phyloP scores from a whole-genome alignment of 2,113 vertebrate genomes.

The Arvicanthis niloticus region DNA sequence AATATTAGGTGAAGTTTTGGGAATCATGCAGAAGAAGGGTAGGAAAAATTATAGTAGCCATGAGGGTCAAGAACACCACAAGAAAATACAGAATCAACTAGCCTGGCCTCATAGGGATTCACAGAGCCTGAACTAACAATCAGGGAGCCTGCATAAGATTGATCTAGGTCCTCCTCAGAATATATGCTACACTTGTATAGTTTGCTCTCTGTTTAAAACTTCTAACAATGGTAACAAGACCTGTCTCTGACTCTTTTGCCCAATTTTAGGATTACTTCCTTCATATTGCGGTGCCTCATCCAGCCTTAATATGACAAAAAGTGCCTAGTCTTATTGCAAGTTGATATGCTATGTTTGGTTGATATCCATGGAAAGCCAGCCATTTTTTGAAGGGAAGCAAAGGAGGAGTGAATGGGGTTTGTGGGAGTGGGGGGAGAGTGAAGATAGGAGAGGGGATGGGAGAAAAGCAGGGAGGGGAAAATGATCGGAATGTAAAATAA shows the following conservation, averaged over 20 bases:
- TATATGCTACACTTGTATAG: background rate
- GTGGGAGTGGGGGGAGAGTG: background rate
- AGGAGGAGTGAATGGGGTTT: background rate
- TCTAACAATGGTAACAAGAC: background rate
- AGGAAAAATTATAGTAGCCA: background rate
- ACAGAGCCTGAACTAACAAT: background rate
- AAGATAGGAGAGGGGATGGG: background rate
- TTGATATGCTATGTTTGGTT: background rate
- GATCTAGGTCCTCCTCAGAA: background rate
- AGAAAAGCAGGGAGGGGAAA: background rate
- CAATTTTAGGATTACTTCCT: background rate
- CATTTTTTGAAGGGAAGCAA: background rate
- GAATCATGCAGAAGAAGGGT: background rate
- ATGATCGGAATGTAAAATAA: background rate
- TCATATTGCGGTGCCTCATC: background rate
- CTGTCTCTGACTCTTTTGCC: background rate
- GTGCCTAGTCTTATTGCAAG: background rate
- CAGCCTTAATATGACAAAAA: background rate
- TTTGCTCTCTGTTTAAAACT: background rate
- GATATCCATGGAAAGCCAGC: background rate
- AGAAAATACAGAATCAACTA: background rate
- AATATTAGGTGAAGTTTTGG: background rate
- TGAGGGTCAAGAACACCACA: background rate
- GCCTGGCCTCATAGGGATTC: background rate
- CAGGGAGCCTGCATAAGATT: background rate